A percentile compares a stretch with the other conserved stretches of the same genome.
These are phyloP conservation scores for Bos taurus DNA, from an alignment of 2,113 vertebrate genomes.

Conservation along the genomic window DNA sequence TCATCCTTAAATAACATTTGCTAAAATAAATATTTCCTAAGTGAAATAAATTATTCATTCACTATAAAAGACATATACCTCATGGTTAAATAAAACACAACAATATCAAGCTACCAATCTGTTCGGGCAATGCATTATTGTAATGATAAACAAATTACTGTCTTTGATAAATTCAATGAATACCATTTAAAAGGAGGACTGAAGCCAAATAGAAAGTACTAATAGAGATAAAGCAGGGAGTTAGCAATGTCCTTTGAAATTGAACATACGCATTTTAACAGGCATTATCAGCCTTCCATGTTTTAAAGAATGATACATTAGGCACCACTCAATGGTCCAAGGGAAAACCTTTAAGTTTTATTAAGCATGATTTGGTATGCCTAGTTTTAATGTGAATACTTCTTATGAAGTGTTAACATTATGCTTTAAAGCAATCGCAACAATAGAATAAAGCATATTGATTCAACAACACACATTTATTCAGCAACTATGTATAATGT, in stretches of 20 bases:
- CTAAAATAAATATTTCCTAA: constrained; percentile 41
- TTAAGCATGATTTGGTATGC: constrained; percentile 4
- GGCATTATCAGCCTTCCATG: not conserved
- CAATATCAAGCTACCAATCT: constrained; percentile 16
- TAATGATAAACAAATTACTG: constrained; percentile 57
- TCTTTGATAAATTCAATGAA: constrained; percentile 56
- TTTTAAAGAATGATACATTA: constrained; percentile 53
- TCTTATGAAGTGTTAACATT: constrained; percentile 23
- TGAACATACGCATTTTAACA: constrained; percentile 5
- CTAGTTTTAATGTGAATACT: constrained; percentile 16
- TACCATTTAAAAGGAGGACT: constrained; percentile 42
- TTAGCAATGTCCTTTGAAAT: constrained; percentile 37
- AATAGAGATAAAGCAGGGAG: constrained; percentile 52
- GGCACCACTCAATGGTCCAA: not conserved
- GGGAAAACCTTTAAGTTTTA: constrained; percentile 29
- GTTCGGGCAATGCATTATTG: constrained; percentile 43
- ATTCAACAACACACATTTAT: not conserved
- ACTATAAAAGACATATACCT: not conserved
- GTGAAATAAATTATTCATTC: constrained; percentile 32
- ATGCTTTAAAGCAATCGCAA: constrained; percentile 28
- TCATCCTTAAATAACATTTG: constrained; percentile 15
- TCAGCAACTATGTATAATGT: not conserved
- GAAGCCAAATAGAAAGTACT: constrained; percentile 41
- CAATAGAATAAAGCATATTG: not conserved
- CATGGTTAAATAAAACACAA: not conserved